These are phyloP conservation scores for Trichogramma dendrolimi DNA, from an alignment of 2,888 invertebrate genomes.

Conservation along the genomic window DNA sequence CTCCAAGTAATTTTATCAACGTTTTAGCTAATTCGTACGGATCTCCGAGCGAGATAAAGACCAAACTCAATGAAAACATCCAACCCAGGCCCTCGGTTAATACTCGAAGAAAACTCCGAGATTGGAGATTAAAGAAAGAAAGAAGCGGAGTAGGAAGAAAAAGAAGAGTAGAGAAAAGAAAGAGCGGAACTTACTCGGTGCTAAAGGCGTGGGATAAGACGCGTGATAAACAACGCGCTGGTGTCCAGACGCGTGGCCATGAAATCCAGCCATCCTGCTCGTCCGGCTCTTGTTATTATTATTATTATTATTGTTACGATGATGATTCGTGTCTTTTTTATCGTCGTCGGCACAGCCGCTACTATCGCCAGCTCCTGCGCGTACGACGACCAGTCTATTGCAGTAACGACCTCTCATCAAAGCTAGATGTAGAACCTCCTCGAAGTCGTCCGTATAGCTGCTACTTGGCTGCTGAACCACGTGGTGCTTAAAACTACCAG, in stretches of 20 bases:
- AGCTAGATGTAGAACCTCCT: slow-evolving; percentile 21
- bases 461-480: neutral
- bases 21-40: too few species aligned
- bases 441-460: neutral
- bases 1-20: too few species aligned
- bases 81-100: neutral
- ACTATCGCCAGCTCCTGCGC: neutral
- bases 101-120: neutral
- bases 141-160: neutral
- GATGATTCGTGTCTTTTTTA: slow-evolving; percentile 1
- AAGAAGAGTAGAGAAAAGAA: neutral
- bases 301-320: slow-evolving; percentile 23
- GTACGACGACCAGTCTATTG: slow-evolving; percentile 27
- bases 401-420: slow-evolving; percentile 25
- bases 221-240: slow-evolving; percentile 52
- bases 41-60: too few species aligned
- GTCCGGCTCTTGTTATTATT: slow-evolving; percentile 16
- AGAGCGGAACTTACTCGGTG: slow-evolving; percentile 47
- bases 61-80: too few species aligned
- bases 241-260: slow-evolving; percentile 36
- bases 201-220: slow-evolving; percentile 51
- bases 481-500: neutral
- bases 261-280: too few species aligned
- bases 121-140: neutral
- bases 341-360: neutral